A percentile compares a stretch with the other conserved stretches of the same genome.
Evolutionary conservation across 2,113 vertebrate species (phyloP).

Genomic region (Lepidothrix coronata): DNA sequence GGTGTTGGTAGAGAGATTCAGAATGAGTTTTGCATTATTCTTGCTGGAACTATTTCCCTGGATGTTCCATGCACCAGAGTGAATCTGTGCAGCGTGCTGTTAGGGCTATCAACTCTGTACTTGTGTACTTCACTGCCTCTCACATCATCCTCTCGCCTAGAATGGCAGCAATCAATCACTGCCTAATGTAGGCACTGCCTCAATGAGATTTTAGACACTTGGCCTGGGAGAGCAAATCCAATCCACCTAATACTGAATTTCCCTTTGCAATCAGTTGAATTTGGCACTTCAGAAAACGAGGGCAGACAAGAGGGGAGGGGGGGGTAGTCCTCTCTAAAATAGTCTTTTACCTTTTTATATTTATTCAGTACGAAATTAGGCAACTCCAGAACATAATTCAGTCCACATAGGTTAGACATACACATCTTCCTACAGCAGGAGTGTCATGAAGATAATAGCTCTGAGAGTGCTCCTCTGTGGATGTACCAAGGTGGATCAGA

Average conservation of each 20-base stretch:
- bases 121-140: background rate
- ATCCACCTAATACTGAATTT: background rate
- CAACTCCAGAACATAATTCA: background rate
- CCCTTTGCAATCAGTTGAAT: background rate
- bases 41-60: conserved; percentile 5
- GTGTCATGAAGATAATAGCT: background rate
- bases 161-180: background rate
- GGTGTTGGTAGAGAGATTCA: background rate
- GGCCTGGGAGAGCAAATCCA: background rate
- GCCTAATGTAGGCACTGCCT: background rate
- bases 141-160: background rate
- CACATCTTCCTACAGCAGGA: background rate
- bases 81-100: background rate
- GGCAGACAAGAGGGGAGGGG: background rate
- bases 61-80: background rate
- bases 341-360: background rate
- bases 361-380: background rate
- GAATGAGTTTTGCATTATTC: background rate
- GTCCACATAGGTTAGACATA: background rate
- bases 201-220: background rate
- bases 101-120: background rate
- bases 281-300: background rate
- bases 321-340: background rate
- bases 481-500: background rate
- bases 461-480: background rate